phyloP scores from a whole-genome alignment of 2,797 vertebrate genomes.

The Antennarius maculatus region DNA sequence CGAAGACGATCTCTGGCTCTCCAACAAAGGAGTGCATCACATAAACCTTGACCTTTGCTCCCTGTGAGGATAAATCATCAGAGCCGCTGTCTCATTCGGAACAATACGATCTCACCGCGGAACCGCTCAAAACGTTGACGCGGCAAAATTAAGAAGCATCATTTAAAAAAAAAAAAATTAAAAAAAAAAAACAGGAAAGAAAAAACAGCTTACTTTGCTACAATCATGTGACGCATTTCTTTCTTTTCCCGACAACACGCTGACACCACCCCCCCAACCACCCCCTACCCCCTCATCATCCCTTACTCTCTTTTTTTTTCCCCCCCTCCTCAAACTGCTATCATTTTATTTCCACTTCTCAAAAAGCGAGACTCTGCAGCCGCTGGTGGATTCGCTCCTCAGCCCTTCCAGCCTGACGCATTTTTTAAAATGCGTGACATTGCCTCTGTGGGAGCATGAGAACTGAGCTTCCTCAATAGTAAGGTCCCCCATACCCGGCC shows the following conservation, averaged over 20 bases:
- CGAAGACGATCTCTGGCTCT: constrained; percentile 70
- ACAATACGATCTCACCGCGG: constrained; percentile 50
- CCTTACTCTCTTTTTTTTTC: constrained; percentile 52
- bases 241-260: constrained; percentile 64
- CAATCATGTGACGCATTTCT: constrained; percentile 91
- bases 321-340: constrained; percentile 80
- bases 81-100: constrained; percentile 48
- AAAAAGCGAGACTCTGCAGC: constrained; percentile 86
- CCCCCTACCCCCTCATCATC: constrained; percentile 37
- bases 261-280: constrained; percentile 44
- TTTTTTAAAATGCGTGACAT: constrained; percentile 93
- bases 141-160: constrained; percentile 27
- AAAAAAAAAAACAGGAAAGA: no score
- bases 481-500: constrained; percentile 94
- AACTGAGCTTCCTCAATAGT: constrained; percentile 95
- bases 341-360: constrained; percentile 89
- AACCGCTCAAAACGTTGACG: constrained; percentile 29
- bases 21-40: constrained; percentile 83
- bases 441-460: constrained; percentile 96
- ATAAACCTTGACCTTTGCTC: constrained; percentile 89
- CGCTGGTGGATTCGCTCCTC: constrained; percentile 86
- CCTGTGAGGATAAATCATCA: constrained; percentile 72
- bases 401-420: constrained; percentile 86
- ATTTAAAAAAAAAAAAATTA: constrained; percentile 9
- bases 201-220: constrained; percentile 77